Conservation (phyloP, 2,888 invertebrate species). For the Andrena flavipes region DNA sequence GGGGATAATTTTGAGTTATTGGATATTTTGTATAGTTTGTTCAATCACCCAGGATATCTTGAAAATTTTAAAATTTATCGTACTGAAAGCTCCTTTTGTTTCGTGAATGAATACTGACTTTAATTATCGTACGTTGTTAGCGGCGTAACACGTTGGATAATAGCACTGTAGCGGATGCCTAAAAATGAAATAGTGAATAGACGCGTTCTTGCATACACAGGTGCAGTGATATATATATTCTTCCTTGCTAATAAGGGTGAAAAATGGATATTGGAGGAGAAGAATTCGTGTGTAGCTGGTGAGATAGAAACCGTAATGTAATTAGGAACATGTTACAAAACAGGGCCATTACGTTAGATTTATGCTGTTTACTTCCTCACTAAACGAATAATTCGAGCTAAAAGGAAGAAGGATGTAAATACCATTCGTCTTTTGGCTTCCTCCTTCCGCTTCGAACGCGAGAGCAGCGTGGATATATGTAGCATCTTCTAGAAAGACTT, state of each 20-base stretch:
- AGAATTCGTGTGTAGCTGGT: neutral
- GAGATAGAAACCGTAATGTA: neutral
- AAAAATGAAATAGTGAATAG: no score
- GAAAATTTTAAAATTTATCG: neutral
- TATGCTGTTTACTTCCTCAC: constrained; percentile 28
- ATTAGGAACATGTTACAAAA: constrained; percentile 8
- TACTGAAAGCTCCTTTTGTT: no score
- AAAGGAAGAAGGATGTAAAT: constrained; percentile 9
- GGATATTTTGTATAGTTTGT: no score
- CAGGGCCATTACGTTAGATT: constrained; percentile 1
- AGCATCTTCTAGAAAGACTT: neutral
- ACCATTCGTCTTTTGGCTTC: constrained; percentile 4
- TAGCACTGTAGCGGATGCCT: no score
- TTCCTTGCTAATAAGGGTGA: no score
- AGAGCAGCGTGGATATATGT: neutral
- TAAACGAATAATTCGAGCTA: neutral
- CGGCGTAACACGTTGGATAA: no score
- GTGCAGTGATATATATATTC: no score
- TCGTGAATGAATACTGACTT: no score
- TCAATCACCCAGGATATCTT: neutral
- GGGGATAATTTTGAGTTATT: no score
- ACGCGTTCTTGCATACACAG: no score
- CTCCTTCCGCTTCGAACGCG: neutral
- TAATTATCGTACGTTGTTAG: no score
- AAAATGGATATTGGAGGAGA: no score